Evolutionary conservation across 2,113 vertebrate genomes (phyloP), one percentile per base, ranked within the genome.

Genomic region (Lethenteron reissneri): DNA sequence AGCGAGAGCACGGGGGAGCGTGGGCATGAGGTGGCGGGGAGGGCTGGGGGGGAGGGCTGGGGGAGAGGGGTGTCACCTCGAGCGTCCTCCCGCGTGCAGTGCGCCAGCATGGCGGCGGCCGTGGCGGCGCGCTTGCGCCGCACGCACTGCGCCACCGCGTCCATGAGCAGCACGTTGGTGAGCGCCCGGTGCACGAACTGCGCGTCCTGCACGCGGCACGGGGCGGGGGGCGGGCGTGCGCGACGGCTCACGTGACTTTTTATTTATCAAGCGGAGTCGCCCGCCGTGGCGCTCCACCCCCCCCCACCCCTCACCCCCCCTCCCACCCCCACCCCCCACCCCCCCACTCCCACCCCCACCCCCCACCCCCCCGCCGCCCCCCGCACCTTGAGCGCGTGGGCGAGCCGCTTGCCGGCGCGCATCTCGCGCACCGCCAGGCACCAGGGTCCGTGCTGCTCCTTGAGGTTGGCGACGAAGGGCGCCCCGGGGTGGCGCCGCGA

Each of bases 341-440:
- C 2, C 25, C 25, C 25, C n/a, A n/a, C n/a, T n/a, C 25, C 25
- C 25, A 19, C 17, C 17, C 25, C 25, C 25, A 4, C 25, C 25
- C 19, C 21, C 21, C 21, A 21, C 21, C 21, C 21, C 19, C 21
- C 21, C 21, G 21, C 21, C 21, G 21, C 25, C 25, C 25, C 25
- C 25, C 25, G 25, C 19, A 97, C 92, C 88, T 97, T 97, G 81
- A 95, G 85, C n/a, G 86, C 83, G 10, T 95, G 87, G 0, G 90
- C 85, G 82, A 95, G 87, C 80, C 81, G 85, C 79, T 85, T 88
- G 70, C 89, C 92, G 1, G 88, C 89, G 84, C 88, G 92, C 90
- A 97, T 92, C 78, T 97, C 91, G 75, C 87, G 91, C 75, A 96
- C 83, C 80, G 92, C 81, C 19, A 95, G 79, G 76, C 86, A 78